Evolutionary conservation across 2,113 vertebrate species (phyloP).

Genomic region (Illadopsis cleaveri): DNA sequence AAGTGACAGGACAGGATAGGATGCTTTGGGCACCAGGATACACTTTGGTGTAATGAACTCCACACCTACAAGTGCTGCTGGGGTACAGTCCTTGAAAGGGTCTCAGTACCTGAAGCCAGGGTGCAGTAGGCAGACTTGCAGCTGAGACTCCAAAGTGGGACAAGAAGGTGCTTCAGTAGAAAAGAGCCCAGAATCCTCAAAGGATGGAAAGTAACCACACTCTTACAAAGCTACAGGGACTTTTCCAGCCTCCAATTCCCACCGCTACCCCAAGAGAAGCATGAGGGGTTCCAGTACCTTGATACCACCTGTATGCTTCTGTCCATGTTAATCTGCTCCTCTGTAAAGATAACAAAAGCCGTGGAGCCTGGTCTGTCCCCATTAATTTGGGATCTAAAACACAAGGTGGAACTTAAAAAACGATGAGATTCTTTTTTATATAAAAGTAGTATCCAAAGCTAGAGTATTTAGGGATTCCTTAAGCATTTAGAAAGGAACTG

Average conservation of each 20-base stretch:
- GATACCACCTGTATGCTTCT: background rate
- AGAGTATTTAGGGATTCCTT: background rate
- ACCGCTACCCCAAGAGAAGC: background rate
- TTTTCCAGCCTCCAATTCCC: background rate
- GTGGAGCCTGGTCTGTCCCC: background rate
- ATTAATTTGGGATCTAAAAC: background rate
- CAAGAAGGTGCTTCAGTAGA: background rate
- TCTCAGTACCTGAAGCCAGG: background rate
- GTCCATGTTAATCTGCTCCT: background rate
- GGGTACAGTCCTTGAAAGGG: background rate
- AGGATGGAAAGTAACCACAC: background rate
- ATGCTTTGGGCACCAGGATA: background rate
- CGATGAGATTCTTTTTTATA: background rate
- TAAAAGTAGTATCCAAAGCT: background rate
- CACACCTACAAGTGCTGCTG: background rate
- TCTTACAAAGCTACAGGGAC: background rate
- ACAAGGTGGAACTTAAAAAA: background rate
- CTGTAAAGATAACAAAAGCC: background rate
- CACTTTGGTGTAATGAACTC: background rate
- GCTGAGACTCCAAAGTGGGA: background rate
- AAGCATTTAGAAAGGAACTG: background rate
- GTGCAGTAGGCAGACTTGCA: background rate
- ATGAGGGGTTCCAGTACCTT: background rate
- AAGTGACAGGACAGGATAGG: background rate
- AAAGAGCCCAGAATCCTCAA: background rate